Evolutionary conservation across 2,113 vertebrate species (phyloP).

Genomic region (Scytalopus superciliaris): DNA sequence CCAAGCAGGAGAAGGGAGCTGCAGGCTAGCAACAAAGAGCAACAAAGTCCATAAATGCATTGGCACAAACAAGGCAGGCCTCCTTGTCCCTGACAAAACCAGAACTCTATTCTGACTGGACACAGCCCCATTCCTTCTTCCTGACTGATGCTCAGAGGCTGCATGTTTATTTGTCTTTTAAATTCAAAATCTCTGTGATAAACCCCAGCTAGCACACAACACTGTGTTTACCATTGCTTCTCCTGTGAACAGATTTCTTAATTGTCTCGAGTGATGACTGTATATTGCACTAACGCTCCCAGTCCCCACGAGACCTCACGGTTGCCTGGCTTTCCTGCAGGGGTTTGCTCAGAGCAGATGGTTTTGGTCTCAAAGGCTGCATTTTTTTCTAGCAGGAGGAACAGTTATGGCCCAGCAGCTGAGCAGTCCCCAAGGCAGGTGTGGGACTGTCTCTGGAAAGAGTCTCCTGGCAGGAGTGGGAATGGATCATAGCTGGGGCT

Average conservation of each 20-base stretch:
- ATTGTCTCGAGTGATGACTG: conserved; percentile 33
- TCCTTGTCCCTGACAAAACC: not conserved
- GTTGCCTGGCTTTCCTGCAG: conserved; percentile 48
- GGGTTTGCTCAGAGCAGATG: conserved; percentile 57
- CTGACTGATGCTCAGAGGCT: not conserved
- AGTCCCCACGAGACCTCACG: not conserved
- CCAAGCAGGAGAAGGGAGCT: not conserved
- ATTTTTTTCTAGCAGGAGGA: conserved; percentile 2
- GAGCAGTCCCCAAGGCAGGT: conserved; percentile 47
- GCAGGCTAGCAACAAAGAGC: not conserved
- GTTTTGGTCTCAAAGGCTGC: conserved; percentile 12
- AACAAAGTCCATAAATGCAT: not conserved
- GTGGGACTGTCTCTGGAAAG: not conserved
- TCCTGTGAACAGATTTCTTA: conserved; percentile 36
- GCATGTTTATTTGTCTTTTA: not conserved
- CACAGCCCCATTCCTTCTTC: not conserved
- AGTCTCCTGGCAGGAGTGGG: not conserved
- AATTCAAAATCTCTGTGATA: not conserved
- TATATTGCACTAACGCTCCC: not conserved
- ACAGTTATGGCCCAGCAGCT: not conserved
- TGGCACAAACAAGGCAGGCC: not conserved
- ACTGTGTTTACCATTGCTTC: not conserved
- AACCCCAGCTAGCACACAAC: not conserved
- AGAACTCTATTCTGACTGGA: rapidly evolving
- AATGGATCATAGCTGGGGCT: not conserved